phyloP scores from a whole-genome alignment of 2,113 vertebrate genomes.

The Cavia aperea region DNA sequence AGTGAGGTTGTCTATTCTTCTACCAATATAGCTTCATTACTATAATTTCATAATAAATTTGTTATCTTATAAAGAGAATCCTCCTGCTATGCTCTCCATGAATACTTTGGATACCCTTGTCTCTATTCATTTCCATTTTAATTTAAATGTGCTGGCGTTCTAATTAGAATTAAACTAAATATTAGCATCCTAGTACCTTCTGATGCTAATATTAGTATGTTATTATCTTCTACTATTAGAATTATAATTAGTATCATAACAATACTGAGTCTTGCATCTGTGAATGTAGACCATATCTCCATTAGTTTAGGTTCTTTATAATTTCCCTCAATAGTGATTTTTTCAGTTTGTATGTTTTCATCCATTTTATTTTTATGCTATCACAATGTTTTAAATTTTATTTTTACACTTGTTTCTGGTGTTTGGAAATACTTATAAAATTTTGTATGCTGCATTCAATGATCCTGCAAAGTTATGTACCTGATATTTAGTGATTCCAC shows the following conservation, averaged over 20 bases:
- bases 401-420: neutral
- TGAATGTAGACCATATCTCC: neutral
- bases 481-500: neutral
- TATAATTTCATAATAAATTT: conserved; percentile 14
- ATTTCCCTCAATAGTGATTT: neutral
- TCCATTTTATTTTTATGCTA: neutral
- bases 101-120: neutral
- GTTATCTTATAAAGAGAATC: neutral
- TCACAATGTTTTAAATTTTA: neutral
- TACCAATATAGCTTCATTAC: neutral
- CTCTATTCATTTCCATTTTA: neutral
- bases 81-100: neutral
- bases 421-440: neutral
- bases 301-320: neutral
- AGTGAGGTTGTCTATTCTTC: neutral
- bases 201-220: no score
- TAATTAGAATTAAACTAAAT: neutral
- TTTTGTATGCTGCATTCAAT: neutral
- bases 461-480: neutral
- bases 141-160: neutral
- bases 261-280: neutral
- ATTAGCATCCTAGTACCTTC: no score
- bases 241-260: neutral
- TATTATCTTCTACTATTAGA: no score
- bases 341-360: neutral